A percentile compares a stretch with the other conserved stretches of the same genome.
Evolutionary conservation across 2,888 invertebrate species (phyloP).

Genomic region (Panorpa germanica): DNA sequence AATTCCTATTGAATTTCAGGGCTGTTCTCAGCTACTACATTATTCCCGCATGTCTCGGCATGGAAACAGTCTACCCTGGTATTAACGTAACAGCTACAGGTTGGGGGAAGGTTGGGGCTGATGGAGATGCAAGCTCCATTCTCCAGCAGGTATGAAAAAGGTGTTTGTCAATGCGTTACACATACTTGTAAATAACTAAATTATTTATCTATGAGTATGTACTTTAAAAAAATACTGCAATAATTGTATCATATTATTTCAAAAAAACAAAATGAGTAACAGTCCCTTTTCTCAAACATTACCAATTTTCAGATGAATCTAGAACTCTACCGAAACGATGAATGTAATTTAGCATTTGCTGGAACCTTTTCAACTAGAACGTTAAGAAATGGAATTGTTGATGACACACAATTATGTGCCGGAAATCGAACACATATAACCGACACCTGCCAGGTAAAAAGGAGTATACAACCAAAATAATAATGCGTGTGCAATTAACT

Average conservation of each 20-base stretch:
- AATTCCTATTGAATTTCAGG: too few species aligned
- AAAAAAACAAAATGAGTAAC: too few species aligned
- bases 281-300: too few species aligned
- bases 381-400: slow-evolving; percentile 24
- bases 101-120: slow-evolving; percentile 25
- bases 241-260: too few species aligned
- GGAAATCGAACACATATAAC: slow-evolving; percentile 22
- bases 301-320: too few species aligned
- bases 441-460: slow-evolving; percentile 27
- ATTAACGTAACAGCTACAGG: slow-evolving; percentile 24
- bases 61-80: slow-evolving; percentile 11
- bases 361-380: slow-evolving; percentile 10
- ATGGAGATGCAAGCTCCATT: slow-evolving; percentile 19
- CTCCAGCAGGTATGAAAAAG: too few species aligned
- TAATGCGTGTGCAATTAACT: too few species aligned
- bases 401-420: slow-evolving; percentile 31
- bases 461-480: neutral
- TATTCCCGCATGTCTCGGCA: slow-evolving; percentile 24
- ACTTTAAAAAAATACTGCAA: too few species aligned
- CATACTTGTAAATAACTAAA: too few species aligned
- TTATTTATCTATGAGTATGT: too few species aligned
- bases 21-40: slow-evolving; percentile 14
- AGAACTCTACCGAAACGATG: slow-evolving; percentile 18
- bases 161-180: too few species aligned
- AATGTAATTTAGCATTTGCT: slow-evolving; percentile 21